These are phyloP conservation scores for Prietella phreatophila DNA, from an alignment of 2,113 vertebrate genomes.

Conservation along the genomic window DNA sequence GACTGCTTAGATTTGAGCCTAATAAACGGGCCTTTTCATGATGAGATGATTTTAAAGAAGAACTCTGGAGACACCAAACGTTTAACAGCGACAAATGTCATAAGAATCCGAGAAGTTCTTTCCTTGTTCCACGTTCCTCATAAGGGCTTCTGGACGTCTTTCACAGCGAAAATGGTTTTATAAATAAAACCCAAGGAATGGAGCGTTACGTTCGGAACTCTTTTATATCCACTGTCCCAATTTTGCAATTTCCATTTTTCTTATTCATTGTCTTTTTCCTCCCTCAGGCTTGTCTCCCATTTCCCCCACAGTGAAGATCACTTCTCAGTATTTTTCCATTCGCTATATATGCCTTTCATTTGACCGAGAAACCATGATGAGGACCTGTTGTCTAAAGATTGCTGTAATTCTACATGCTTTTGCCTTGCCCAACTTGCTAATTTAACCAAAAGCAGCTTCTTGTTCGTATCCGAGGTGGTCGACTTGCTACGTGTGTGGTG, in stretches of 20 bases:
- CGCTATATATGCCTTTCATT: background rate
- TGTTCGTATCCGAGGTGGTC: background rate
- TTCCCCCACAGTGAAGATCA: background rate
- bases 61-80: background rate
- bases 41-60: background rate
- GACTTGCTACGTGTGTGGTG: background rate
- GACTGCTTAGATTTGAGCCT: background rate
- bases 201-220: background rate
- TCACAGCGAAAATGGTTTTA: background rate
- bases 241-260: background rate
- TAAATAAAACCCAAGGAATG: background rate
- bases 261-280: background rate
- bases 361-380: background rate
- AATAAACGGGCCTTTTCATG: background rate
- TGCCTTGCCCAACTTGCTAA: background rate
- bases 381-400: background rate
- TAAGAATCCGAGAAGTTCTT: no score
- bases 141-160: background rate
- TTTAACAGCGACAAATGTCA: no score
- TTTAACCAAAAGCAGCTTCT: background rate
- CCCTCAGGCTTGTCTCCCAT: background rate
- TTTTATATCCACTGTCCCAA: background rate
- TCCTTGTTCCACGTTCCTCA: background rate
- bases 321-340: background rate
- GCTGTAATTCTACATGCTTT: background rate